Base-by-base conservation (phyloP, 2,797 vertebrate species). In the Sebastes wilsoni region DNA sequence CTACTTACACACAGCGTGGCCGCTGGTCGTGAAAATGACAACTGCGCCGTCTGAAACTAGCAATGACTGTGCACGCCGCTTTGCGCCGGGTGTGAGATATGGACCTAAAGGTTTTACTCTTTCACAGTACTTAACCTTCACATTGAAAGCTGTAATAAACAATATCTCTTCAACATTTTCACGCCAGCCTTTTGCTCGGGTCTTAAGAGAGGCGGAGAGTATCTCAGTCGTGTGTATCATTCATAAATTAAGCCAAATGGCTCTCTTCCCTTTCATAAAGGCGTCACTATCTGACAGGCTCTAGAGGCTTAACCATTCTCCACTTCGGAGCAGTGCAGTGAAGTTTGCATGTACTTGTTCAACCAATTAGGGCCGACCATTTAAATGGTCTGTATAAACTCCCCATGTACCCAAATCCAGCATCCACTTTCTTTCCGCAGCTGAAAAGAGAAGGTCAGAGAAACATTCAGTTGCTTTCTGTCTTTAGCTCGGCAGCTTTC, bases 401-500 rank as follows among this genome's bases (percentile, higher is more conserved):
- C 36, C 34, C n/a, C 42, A 28, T 66, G 9, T 52, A n/a, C 25
- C 20, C 30, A 28, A 46, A 62, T 25, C 6, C 16, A 65, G 34
- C 73, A 38, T 42, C 66, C 52, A 2, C 23, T 67, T 72, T 66
- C 22, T 74, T 75, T 73, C 25, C n/a, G 16, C 28, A 73, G 58
- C 8, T 56, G 38, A 73, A 72, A 70, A n/a, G 46, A 85, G 64
- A 77, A 78, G 65, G 79, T 89, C 82, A 82, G 38, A 72, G 28
- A 52, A 13, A 72, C 27, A 71, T 18, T 72, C 23, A 2, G 28
- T 60, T 71, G 23, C 80, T 81, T 38, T 81, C 79, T 32, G 27
- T 77, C 71, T 79, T 74, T 49, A 82, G 79, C 69, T 60, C 34
- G 6, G 28, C n/a, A 62, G 83, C 61, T 77, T 67, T 72, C 28